phyloP scores from a whole-genome alignment of 1,140 invertebrate species.

The Hyles euphorbiae region DNA sequence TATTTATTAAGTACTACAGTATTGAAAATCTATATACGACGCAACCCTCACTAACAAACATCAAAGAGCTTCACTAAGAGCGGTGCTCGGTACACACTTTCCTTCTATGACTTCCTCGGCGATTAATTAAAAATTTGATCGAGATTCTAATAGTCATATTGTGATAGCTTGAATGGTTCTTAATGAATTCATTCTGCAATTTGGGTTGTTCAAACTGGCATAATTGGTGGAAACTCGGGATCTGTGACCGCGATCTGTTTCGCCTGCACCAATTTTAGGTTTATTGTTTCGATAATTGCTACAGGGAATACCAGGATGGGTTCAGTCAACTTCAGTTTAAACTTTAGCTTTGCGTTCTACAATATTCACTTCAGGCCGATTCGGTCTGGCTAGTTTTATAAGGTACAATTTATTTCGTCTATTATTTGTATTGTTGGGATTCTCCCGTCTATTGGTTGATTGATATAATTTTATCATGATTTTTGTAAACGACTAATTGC shows the following conservation, averaged over 20 bases:
- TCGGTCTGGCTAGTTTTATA: neutral
- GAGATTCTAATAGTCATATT: conserved; percentile 56
- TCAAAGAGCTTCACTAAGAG: conserved; percentile 39
- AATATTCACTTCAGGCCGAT: neutral
- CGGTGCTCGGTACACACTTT: conserved; percentile 11
- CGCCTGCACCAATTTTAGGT: conserved; percentile 52
- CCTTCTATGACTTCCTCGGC: conserved; percentile 13
- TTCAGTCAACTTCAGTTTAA: conserved; percentile 34
- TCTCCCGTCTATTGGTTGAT: no score
- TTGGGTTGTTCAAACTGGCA: conserved; percentile 42
- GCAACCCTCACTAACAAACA: conserved; percentile 32
- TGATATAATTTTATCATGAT: no score
- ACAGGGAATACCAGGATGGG: conserved; percentile 40
- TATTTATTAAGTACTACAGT: no score
- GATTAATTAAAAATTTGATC: conserved; percentile 53
- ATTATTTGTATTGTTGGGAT: no score
- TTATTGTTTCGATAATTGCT: conserved; percentile 70
- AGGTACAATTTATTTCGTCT: no score
- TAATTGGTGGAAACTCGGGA: conserved; percentile 56
- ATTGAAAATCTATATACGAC: no score
- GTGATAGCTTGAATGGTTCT: conserved; percentile 60
- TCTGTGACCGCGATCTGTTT: conserved; percentile 43
- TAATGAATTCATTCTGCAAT: conserved; percentile 64
- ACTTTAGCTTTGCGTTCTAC: conserved; percentile 25
- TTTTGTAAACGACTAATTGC: no score